Conservation (phyloP, 2,113 vertebrate genomes). For the Peromyscus californicus region DNA sequence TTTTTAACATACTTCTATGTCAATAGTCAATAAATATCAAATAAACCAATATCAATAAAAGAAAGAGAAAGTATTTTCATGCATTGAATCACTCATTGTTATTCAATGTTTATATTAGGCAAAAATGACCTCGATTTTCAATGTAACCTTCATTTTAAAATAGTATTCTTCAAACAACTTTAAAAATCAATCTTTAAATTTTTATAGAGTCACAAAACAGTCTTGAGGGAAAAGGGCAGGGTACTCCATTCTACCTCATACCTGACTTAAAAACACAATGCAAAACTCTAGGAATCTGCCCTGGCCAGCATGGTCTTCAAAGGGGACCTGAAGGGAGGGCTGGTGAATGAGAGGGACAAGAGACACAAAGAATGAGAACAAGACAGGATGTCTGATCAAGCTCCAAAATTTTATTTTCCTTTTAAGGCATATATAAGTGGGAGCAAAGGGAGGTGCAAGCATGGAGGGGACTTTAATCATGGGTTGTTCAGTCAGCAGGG, state of each 20-base stretch:
- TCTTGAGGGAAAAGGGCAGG: no score
- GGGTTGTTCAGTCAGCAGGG: no score
- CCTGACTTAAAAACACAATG: not conserved
- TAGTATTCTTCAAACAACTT: not conserved
- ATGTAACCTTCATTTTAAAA: not conserved
- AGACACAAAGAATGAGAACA: no score
- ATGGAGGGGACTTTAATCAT: no score
- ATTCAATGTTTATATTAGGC: not conserved
- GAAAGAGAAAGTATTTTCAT: not conserved
- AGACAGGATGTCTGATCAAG: no score
- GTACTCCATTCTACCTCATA: not conserved
- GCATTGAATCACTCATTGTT: not conserved
- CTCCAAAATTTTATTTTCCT: no score
- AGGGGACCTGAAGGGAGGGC: no score
- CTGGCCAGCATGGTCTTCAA: no score
- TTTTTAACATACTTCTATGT: not conserved
- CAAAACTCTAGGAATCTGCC: not conserved
- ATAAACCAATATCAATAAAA: no score
- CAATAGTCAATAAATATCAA: not conserved
- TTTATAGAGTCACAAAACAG: not conserved
- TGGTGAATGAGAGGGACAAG: no score
- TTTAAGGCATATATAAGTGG: no score
- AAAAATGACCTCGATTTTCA: not conserved
- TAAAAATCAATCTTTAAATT: not conserved
- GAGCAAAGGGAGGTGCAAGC: no score